phyloP scores from a whole-genome alignment of 2,113 vertebrate species.

The Piaya cayana region DNA sequence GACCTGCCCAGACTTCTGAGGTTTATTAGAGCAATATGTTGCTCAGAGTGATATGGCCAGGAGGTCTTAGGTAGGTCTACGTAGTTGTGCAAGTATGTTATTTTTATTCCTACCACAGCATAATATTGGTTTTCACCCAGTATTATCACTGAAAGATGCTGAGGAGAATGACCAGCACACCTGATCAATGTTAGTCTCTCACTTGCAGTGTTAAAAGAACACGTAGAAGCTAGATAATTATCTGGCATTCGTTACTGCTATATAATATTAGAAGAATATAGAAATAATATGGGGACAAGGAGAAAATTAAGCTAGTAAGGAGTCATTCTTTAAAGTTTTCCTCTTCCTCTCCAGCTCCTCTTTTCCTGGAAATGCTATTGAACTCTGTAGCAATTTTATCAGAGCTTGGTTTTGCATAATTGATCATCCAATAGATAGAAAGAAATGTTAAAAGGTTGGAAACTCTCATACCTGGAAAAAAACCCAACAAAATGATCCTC shows the following conservation, averaged over 20 bases:
- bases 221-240: neutral
- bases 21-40: neutral
- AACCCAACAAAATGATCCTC: neutral
- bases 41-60: neutral
- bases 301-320: neutral
- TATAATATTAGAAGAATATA: neutral
- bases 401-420: neutral
- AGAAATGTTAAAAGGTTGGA: neutral
- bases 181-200: neutral
- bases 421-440: neutral
- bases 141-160: neutral
- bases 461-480: neutral
- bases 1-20: neutral
- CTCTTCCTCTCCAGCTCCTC: neutral
- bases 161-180: neutral
- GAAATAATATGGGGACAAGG: neutral
- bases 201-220: neutral
- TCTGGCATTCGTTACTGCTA: neutral
- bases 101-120: neutral
- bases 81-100: neutral
- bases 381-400: neutral
- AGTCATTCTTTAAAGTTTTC: neutral
- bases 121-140: neutral
- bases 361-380: neutral
- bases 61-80: neutral